These are phyloP conservation scores for Phacellophora camtschatica DNA, from an alignment of 30 jellyfish, hydroid and myxozoan genomes.

Conservation along the genomic window DNA sequence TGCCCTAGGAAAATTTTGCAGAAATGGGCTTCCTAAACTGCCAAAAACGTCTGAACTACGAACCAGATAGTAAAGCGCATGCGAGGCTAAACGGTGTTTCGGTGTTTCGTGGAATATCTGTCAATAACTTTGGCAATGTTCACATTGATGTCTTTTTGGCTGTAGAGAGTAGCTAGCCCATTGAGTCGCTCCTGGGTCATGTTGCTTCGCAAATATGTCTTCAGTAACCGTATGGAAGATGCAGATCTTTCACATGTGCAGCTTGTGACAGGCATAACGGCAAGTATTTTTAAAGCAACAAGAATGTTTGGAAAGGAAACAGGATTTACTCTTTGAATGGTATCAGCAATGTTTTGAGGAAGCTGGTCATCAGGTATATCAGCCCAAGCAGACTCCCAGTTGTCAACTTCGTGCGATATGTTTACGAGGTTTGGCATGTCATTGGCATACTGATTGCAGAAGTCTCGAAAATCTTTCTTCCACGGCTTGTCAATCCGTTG, in stretches of 20 bases:
- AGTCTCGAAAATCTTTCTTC: background rate
- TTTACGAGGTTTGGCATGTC: background rate
- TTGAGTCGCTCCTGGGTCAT: background rate
- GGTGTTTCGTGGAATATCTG: background rate
- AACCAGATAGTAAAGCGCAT: no score
- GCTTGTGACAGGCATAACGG: background rate
- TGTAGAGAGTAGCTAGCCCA: background rate
- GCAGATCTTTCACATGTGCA: no score
- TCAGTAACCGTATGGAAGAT: no score
- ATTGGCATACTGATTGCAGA: background rate
- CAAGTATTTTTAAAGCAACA: background rate
- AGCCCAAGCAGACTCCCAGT: background rate
- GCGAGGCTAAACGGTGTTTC: no score
- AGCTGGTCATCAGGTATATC: background rate
- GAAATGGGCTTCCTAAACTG: no score
- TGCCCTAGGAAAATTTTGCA: no score
- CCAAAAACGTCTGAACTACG: no score
- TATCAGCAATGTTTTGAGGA: background rate
- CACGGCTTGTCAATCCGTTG: background rate
- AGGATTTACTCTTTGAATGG: background rate
- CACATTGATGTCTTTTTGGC: background rate
- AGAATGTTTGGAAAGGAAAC: background rate
- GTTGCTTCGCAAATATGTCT: background rate
- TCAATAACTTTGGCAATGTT: background rate
- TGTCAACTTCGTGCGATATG: background rate